Evolutionary conservation across 2,113 vertebrate species (phyloP).

Genomic region (Percopsis transmontana): DNA sequence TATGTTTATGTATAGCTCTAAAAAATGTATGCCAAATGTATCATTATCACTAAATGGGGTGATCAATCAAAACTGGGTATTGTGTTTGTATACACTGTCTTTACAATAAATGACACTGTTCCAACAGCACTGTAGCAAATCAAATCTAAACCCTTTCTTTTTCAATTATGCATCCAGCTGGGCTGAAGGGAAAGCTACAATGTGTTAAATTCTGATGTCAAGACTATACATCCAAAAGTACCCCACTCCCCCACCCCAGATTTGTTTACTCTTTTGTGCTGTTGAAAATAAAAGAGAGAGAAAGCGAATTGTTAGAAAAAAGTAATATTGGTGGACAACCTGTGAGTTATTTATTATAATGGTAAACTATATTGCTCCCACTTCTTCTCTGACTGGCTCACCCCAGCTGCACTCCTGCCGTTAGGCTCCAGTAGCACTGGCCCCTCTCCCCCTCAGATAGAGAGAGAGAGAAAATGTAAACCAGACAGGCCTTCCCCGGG

Average conservation of each 20-base stretch:
- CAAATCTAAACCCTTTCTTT: neutral
- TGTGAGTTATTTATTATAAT: slow-evolving; percentile 35
- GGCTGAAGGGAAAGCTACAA: slow-evolving; percentile 1
- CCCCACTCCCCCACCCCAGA: neutral
- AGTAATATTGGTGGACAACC: neutral
- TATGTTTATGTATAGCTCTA: neutral
- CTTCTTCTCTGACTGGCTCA: slow-evolving; percentile 43
- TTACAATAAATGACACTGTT: neutral
- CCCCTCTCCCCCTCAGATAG: slow-evolving; percentile 16
- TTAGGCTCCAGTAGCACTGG: slow-evolving; percentile 43
- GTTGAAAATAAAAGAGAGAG: neutral
- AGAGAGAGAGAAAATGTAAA: slow-evolving; percentile 55
- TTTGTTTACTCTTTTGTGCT: neutral
- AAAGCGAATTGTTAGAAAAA: neutral
- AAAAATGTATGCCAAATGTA: too few relatives aligned
- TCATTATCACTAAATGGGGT: too few relatives aligned
- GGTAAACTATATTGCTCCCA: slow-evolving; percentile 29
- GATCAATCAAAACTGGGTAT: too few relatives aligned
- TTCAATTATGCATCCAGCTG: slow-evolving; percentile 6
- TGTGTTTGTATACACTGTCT: too few relatives aligned
- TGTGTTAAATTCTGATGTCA: slow-evolving; percentile 19
- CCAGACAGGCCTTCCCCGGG: slow-evolving; percentile 51
- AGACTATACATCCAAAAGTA: slow-evolving; percentile 15
- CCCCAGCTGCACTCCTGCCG: slow-evolving; percentile 65
- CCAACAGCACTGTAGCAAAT: neutral